These are phyloP conservation scores for Phocoena phocoena DNA, from an alignment of 2,113 vertebrate species.

Conservation along the genomic window DNA sequence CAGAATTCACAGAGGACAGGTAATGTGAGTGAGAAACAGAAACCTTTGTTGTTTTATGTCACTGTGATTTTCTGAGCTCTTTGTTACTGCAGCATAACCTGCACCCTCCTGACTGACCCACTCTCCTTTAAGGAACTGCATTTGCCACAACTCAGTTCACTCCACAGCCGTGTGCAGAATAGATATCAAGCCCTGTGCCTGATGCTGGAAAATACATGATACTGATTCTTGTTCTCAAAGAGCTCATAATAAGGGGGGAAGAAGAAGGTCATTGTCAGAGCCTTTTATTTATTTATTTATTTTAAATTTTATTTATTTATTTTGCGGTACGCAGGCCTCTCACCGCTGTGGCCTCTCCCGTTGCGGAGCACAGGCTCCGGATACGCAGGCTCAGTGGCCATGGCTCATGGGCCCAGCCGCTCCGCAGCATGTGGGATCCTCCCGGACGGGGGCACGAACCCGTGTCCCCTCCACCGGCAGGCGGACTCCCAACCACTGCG, in stretches of 20 bases:
- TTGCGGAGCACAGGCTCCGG: too few relatives aligned
- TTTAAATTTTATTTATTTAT: too few relatives aligned
- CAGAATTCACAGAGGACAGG: constrained; percentile 19
- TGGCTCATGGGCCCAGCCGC: too few relatives aligned
- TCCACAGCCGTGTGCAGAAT: background rate
- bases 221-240: background rate
- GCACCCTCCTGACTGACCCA: background rate
- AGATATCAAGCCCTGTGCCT: background rate
- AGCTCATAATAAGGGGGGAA: background rate
- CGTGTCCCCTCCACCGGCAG: too few relatives aligned
- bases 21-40: background rate
- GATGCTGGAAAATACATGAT: background rate
- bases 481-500: too few relatives aligned
- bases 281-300: background rate
- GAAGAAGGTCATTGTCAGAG: background rate
- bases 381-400: too few relatives aligned
- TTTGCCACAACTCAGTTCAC: background rate
- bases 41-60: background rate
- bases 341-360: too few relatives aligned
- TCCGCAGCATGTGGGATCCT: too few relatives aligned
- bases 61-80: background rate
- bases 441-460: too few relatives aligned
- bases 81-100: background rate
- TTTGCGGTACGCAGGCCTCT: too few relatives aligned
- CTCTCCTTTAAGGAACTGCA: background rate